Evolutionary conservation across 2,113 vertebrate species (phyloP), one percentile per base, ranked within the genome.

Genomic region (Aix galericulata): DNA sequence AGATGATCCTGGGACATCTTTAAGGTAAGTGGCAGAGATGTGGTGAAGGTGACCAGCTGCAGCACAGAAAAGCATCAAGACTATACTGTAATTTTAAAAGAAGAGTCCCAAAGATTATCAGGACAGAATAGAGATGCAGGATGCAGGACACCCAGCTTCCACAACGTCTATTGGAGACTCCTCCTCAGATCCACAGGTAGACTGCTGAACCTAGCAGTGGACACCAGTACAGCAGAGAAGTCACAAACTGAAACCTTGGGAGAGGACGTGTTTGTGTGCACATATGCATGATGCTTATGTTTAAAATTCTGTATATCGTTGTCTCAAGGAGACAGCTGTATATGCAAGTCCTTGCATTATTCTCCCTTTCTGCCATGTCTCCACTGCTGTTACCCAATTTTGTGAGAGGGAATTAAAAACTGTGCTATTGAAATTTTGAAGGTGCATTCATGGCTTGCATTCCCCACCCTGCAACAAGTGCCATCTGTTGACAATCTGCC

Each of bases 91-190:
- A 32, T 26, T 59, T 50, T 29, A 74, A 66, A 20, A 55, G 6
- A 50, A 11, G 7, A 75, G 13, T 8, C 8, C 9, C 36, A 26
- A 38, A 55, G 31, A 36, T 34, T 48, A 11, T 8, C 0, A 1
- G n/a, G 34, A 82, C 13, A 72, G 23, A 8, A 58, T 0, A 50
- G 66, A 78, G n/a, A 21, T 82, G 6, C 8, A 38, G 36, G 36
- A 38, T 38, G 50, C 8, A 32, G 76, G 23, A 72, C 23, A 82
- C 6, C 3, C 10, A 72, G 2, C 6, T 8, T 80, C 7, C 38
- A 34, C 17, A 58, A 82, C 10, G 4, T 10, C 13, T 3, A 11
- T 1, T 2, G 36, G 20, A 79, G 5, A 48, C 1, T 3, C 4
- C 7, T 71, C 9, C 50, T 74, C 16, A 53, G 23, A 53, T 31